Evolutionary conservation across 2,113 vertebrate genomes (phyloP).

Genomic region (Climacteris rufus): DNA sequence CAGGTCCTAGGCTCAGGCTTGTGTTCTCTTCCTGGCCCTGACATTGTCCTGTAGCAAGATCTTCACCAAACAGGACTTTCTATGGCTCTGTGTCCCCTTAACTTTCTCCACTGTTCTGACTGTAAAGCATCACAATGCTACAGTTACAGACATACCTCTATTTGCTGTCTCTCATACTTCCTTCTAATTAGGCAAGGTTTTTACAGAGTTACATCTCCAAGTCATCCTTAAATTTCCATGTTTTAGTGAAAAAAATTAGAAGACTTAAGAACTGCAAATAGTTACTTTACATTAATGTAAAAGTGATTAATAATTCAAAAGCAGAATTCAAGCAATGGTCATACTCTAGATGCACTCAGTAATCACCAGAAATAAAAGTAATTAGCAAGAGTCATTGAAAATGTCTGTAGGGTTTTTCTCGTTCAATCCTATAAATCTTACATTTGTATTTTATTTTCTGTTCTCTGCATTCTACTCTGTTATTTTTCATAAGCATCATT

Average conservation of each 20-base stretch:
- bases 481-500: background rate
- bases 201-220: background rate
- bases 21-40: background rate
- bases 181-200: background rate
- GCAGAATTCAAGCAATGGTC: background rate
- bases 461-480: background rate
- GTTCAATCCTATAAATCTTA: background rate
- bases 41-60: background rate
- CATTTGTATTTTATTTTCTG: background rate
- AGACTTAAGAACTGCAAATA: background rate
- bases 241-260: background rate
- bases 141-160: background rate
- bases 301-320: background rate
- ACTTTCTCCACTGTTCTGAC: background rate
- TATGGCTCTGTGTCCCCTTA: background rate
- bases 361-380: background rate
- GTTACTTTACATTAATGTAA: background rate
- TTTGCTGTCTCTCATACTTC: background rate
- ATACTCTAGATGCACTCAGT: background rate
- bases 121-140: fast-evolving
- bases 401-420: background rate
- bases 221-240: background rate
- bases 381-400: background rate
- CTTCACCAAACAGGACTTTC: background rate
- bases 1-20: background rate